A percentile compares a stretch with the other conserved stretches of the same genome.
phyloP scores from a whole-genome alignment of 1,140 invertebrate genomes.

The Drosophila yakuba region DNA sequence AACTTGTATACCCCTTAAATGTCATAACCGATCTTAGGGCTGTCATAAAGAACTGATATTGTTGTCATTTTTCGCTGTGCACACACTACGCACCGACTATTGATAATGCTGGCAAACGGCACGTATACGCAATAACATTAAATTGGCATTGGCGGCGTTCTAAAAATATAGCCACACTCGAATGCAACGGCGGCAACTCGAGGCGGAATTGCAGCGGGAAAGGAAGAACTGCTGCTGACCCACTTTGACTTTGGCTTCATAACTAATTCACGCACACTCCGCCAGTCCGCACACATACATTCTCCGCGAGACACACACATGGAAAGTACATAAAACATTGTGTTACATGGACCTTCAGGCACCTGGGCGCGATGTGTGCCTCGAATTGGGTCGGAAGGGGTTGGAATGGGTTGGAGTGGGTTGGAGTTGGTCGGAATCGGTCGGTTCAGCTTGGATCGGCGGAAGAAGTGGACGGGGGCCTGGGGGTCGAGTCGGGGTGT shows the following conservation, averaged over 20 bases:
- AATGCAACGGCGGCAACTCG: constrained; percentile 32
- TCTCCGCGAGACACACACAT: constrained; percentile 20
- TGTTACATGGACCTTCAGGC: constrained; percentile 78
- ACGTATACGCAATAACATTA: constrained; percentile 79
- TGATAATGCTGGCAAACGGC: constrained; percentile 56
- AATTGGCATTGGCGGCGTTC: constrained; percentile 55
- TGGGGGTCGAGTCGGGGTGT: constrained; percentile 53
- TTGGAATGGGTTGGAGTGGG: constrained; percentile 2
- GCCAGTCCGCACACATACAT: constrained; percentile 1
- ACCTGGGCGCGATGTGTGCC: constrained; percentile 66
- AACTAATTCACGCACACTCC: constrained; percentile 77
- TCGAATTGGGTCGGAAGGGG: constrained; percentile 40
- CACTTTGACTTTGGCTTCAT: constrained; percentile 83
- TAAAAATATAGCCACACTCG: constrained; percentile 69
- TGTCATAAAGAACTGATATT: background rate
- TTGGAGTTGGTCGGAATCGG: constrained; percentile 45
- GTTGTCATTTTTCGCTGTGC: constrained; percentile 23
- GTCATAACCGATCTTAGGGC: background rate
- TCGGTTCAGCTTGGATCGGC: constrained; percentile 4
- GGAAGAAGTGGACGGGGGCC: background rate
- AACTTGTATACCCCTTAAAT: background rate
- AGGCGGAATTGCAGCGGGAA: constrained; percentile 38
- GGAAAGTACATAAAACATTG: constrained; percentile 77
- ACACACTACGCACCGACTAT: constrained; percentile 15
- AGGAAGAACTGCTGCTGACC: constrained; percentile 68